These are phyloP conservation scores for Penaeus chinensis DNA, from an alignment of 1,140 invertebrate genomes.

Conservation along the genomic window DNA sequence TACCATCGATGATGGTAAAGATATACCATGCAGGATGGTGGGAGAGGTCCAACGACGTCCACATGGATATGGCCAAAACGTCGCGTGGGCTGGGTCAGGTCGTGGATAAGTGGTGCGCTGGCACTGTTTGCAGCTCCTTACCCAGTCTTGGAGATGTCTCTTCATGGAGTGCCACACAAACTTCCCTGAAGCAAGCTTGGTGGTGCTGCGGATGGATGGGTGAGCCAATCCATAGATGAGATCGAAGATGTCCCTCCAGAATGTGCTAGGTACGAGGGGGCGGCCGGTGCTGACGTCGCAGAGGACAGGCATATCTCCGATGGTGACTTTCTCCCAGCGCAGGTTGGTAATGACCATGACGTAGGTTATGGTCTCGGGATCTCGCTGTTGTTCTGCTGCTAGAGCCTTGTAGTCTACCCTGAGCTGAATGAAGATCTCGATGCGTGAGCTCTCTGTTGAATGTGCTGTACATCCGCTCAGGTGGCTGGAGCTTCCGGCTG, in stretches of 20 bases:
- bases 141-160: not conserved
- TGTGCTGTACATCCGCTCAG: conserved; percentile 58
- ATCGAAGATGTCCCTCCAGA: not conserved
- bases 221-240: conserved; percentile 21
- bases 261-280: not conserved
- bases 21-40: not conserved
- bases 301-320: not conserved
- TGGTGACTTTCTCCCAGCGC: conserved; percentile 4
- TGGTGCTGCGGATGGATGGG: not conserved
- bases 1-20: too few species aligned
- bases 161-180: not conserved
- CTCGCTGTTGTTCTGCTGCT: not conserved
- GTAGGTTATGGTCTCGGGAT: not conserved
- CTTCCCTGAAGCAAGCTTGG: not conserved
- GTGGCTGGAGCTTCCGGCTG: conserved; percentile 39
- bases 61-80: conserved; percentile 20
- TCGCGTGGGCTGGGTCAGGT: not conserved
- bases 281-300: conserved; percentile 22
- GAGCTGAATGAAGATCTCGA: conserved; percentile 1
- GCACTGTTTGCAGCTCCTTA: not conserved
- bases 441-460: conserved; percentile 62
- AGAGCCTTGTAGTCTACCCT: not conserved
- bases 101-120: not conserved
- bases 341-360: not conserved
- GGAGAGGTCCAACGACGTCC: conserved; percentile 23